Evolutionary conservation across 2,888 invertebrate species (phyloP), one percentile per base, ranked within the genome.

Genomic region (Ditula angustiorana): DNA sequence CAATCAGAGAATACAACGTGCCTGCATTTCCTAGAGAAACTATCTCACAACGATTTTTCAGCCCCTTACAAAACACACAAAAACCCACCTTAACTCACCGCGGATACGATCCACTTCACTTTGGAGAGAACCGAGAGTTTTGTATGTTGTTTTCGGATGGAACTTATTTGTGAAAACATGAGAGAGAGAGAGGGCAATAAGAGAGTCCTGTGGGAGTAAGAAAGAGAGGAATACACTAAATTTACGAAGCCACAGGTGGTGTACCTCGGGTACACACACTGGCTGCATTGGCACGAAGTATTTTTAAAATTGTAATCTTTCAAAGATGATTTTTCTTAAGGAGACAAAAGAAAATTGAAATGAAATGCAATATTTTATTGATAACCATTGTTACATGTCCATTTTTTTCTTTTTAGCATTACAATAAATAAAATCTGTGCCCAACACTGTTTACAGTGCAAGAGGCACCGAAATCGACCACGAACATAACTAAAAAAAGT

Each of bases 231-330:
- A 86, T 85, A 90, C 85, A 87, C 88, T 88, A 92, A 92, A 92
- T 91, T 92, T 91, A 90, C 90, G 86, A 84, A 92, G 90, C 92
- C 86, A 92, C 92, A 92, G 92, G 92, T 92, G 92, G 90, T 87
- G 88, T 78, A 87, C 92, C 90, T 88, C 86, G 89, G 49, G 90
- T 87, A 91, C 87, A 82, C 82, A 66, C 71, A 72, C 77, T 82
- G 73, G 85, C 64, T 26, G 68, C 67, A 67, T 67, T 82, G 83
- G 82, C 13, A 11, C 67, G 58, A 41, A 44, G 16, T 61, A 49
- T 52, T 66, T 61, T 50, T 50, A 11, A 37, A 33, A n/a, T n/a
- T n/a, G n/a, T n/a, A n/a, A n/a, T n/a, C n/a, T n/a, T n/a, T n/a
- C n/a, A n/a, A n/a, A n/a, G n/a, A n/a, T n/a, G n/a, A n/a, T n/a